These are phyloP conservation scores for Norana najaformis DNA, from an alignment of 2,888 invertebrate species.

Conservation along the genomic window DNA sequence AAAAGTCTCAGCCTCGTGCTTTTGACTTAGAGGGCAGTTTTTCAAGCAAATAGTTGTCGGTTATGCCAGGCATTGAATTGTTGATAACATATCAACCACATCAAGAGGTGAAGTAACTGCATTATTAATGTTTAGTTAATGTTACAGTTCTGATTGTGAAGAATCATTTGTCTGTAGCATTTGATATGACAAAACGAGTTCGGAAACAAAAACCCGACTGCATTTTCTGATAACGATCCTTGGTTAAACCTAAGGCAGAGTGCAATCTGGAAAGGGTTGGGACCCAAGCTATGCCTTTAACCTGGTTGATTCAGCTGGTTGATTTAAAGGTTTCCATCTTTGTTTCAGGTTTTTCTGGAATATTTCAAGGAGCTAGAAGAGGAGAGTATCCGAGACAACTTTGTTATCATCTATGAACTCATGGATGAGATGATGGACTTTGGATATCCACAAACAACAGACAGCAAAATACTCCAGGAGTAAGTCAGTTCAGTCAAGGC, in stretches of 20 bases:
- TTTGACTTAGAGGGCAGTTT: background rate
- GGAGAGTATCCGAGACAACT: constrained; percentile 97
- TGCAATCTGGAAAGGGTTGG: background rate
- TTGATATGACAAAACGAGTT: background rate
- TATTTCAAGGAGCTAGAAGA: constrained; percentile 98
- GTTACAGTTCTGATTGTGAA: too few species aligned
- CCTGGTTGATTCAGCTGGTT: background rate
- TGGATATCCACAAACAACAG: constrained; percentile 97
- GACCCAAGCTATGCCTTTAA: too few species aligned
- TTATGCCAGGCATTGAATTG: background rate
- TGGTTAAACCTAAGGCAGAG: background rate
- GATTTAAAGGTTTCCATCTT: background rate
- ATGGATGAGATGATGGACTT: constrained; percentile 95
- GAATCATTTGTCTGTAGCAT: background rate
- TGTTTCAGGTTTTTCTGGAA: constrained; percentile 75
- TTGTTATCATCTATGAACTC: constrained; percentile 96
- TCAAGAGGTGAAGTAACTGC: too few species aligned
- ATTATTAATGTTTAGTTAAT: too few species aligned
- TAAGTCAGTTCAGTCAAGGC: constrained; percentile 54
- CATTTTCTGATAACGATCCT: background rate
- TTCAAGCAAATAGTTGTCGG: background rate
- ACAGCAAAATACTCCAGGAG: constrained; percentile 95
- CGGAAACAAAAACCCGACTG: background rate
- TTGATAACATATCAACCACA: too few species aligned
- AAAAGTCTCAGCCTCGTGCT: too few species aligned